phyloP scores from a whole-genome alignment of 1,140 invertebrate species.

The Agrilus planipennis region DNA sequence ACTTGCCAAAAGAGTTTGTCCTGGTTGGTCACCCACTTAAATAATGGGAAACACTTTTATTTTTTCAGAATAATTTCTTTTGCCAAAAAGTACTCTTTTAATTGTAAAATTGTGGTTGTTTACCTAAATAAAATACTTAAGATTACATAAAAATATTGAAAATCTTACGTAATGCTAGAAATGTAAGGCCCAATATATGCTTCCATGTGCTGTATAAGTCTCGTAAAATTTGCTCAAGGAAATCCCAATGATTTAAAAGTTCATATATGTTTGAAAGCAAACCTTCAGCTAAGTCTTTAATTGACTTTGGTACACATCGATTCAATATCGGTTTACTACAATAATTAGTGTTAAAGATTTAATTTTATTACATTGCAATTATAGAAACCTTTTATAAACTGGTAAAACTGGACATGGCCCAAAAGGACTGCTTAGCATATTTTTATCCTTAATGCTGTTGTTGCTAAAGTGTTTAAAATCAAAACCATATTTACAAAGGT shows the following conservation, averaged over 20 bases:
- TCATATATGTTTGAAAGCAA: constrained; percentile 63
- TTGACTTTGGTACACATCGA: constrained; percentile 67
- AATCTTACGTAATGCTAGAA: constrained; percentile 66
- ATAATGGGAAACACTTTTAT: no score
- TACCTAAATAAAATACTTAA: constrained; percentile 9
- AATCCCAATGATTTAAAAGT: constrained; percentile 75
- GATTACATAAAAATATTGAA: constrained; percentile 7
- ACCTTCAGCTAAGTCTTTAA: constrained; percentile 45
- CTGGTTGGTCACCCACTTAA: no score
- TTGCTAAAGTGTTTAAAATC: constrained; percentile 39
- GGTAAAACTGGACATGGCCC: constrained; percentile 63
- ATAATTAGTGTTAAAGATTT: constrained; percentile 6
- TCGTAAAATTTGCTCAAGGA: constrained; percentile 73
- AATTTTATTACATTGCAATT: constrained; percentile 1
- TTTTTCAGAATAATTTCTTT: no score
- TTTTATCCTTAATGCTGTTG: constrained; percentile 21
- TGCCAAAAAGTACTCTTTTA: no score
- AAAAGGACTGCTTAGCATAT: constrained; percentile 42
- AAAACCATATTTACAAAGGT: constrained; percentile 63
- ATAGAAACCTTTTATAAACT: constrained; percentile 54
- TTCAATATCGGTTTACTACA: constrained; percentile 65
- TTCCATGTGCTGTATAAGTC: constrained; percentile 81
- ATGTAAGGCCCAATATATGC: constrained; percentile 69
- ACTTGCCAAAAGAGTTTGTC: no score
- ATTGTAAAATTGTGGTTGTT: no score